These are phyloP conservation scores for Pseudoatta argentina DNA, from an alignment of 1,140 invertebrate genomes.

Conservation along the genomic window DNA sequence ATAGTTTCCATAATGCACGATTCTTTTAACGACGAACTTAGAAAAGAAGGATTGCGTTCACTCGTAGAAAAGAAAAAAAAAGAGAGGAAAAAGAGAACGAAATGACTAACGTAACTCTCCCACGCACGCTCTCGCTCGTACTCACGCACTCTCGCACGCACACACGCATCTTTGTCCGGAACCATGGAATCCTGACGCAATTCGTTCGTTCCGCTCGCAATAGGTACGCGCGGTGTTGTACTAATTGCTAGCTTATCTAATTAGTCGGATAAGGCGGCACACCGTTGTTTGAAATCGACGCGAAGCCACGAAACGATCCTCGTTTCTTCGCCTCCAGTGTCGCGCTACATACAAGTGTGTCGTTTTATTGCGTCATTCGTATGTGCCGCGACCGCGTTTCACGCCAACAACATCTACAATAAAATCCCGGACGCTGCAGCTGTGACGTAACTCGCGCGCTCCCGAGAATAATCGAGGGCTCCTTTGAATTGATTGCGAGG, in stretches of 20 bases:
- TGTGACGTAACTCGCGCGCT: constrained; percentile 33
- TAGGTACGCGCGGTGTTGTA: constrained; percentile 53
- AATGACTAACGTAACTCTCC: constrained; percentile 25
- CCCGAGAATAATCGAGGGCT: constrained; percentile 37
- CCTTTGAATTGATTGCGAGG: constrained; percentile 21
- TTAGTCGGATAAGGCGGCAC: constrained; percentile 57
- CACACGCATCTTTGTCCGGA: constrained; percentile 42
- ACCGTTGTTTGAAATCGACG: constrained; percentile 1
- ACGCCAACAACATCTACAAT: constrained; percentile 23
- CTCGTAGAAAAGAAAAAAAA: constrained; percentile 47
- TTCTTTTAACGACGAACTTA: constrained; percentile 74
- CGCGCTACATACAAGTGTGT: constrained; percentile 56
- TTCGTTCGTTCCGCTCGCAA: constrained; percentile 45
- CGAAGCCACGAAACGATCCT: background rate
- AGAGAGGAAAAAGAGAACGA: constrained; percentile 9
- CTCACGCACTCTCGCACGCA: constrained; percentile 36
- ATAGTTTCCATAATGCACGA: constrained; percentile 80
- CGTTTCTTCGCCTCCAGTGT: background rate
- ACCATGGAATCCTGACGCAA: constrained; percentile 58
- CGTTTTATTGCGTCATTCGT: constrained; percentile 57
- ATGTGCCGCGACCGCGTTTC: constrained; percentile 29
- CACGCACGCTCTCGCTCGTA: constrained; percentile 54
- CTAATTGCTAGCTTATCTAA: constrained; percentile 66
- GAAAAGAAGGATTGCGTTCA: constrained; percentile 73
- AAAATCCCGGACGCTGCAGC: constrained; percentile 55